These are phyloP conservation scores for Morinoia aosen DNA, from an alignment of 2,888 invertebrate species.

Conservation along the genomic window DNA sequence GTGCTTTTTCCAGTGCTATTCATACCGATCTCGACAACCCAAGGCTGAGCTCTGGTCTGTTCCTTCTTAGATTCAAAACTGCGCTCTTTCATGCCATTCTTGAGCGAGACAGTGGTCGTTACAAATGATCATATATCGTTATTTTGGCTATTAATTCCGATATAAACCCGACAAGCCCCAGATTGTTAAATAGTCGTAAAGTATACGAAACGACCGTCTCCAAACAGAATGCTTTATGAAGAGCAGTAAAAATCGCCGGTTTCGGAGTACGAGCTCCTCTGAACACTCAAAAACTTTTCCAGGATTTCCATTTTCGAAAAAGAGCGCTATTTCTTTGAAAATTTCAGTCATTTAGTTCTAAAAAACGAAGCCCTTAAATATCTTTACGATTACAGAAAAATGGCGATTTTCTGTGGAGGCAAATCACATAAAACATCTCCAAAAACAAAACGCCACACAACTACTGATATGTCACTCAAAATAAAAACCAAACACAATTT, in stretches of 20 bases:
- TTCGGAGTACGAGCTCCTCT: background rate
- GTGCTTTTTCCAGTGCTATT: background rate
- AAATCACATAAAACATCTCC: no score
- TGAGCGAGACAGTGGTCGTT: slow-evolving; percentile 53
- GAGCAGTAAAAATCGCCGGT: slow-evolving; percentile 40
- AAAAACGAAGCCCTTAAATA: background rate
- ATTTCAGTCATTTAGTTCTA: background rate
- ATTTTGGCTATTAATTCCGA: slow-evolving; percentile 53
- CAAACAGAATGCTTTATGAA: slow-evolving; percentile 52
- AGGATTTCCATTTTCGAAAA: background rate
- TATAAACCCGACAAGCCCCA: slow-evolving; percentile 51
- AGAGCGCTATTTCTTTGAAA: background rate
- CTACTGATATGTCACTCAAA: no score
- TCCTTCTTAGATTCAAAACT: background rate
- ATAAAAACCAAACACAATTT: no score
- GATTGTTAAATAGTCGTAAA: slow-evolving; percentile 53
- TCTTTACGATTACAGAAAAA: background rate
- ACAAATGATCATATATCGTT: slow-evolving; percentile 53
- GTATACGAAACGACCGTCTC: slow-evolving; percentile 46
- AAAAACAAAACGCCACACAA: no score
- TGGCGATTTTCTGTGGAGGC: background rate
- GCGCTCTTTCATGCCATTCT: slow-evolving; percentile 26
- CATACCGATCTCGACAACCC: slow-evolving; percentile 13
- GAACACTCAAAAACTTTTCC: slow-evolving; percentile 5
- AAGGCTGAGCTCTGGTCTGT: background rate